These are phyloP conservation scores for Tetragonisca angustula DNA, from an alignment of 2,888 invertebrate genomes.

Conservation along the genomic window DNA sequence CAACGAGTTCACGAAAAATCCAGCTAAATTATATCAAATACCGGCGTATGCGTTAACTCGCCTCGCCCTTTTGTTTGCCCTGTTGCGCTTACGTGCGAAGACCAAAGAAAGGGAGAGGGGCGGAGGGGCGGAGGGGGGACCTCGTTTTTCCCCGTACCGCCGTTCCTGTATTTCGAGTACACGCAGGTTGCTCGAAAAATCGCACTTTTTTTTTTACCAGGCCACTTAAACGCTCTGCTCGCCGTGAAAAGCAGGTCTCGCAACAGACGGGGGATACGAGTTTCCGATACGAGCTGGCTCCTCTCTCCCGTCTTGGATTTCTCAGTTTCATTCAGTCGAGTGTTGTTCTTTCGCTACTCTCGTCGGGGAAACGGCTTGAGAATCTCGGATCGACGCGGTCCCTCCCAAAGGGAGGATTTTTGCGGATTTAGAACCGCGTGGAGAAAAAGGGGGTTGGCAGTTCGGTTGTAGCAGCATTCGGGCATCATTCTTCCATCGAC, in stretches of 20 bases:
- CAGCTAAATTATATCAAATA: slow-evolving; percentile 65
- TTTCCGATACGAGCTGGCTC: background rate
- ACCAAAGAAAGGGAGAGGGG: slow-evolving; percentile 38
- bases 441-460: background rate
- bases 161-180: slow-evolving; percentile 62
- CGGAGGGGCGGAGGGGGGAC: background rate
- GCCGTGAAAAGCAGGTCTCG: slow-evolving; percentile 57
- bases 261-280: slow-evolving; percentile 36
- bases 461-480: background rate
- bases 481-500: background rate
- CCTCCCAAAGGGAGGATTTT: background rate
- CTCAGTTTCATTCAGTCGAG: background rate
- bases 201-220: slow-evolving; percentile 61
- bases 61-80: slow-evolving; percentile 54
- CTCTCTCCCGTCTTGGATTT: slow-evolving; percentile 11
- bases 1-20: slow-evolving; percentile 15
- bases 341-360: slow-evolving; percentile 27
- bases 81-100: slow-evolving; percentile 56
- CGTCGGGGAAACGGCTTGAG: slow-evolving; percentile 6
- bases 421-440: background rate
- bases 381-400: background rate
- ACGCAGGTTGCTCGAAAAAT: slow-evolving; percentile 70
- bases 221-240: slow-evolving; percentile 10
- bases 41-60: slow-evolving; percentile 59
- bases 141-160: slow-evolving; percentile 10